Conservation (phyloP, 2,113 vertebrate species). For the Pimephales promelas region DNA sequence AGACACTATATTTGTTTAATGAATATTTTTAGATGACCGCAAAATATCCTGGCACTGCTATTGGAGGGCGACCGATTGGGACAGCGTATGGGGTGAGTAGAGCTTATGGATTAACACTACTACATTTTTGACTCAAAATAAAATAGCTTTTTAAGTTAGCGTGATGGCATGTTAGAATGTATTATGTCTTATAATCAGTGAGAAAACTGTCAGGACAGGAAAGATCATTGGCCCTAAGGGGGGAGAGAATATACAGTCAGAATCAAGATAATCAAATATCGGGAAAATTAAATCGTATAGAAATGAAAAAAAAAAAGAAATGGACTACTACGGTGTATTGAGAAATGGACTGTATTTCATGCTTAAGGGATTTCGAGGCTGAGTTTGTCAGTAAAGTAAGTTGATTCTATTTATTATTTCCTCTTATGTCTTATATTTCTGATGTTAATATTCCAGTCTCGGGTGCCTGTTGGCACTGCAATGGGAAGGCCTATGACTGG, state of each 20-base stretch:
- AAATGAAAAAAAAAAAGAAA: no score
- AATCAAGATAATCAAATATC: not conserved
- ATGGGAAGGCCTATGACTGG: conserved; percentile 90
- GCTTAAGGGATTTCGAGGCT: not conserved
- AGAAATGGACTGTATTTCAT: not conserved
- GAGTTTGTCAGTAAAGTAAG: not conserved
- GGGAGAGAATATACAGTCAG: conserved; percentile 8
- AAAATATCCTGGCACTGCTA: conserved; percentile 85
- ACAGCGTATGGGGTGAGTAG: conserved; percentile 86
- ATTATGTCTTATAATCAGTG: conserved; percentile 27
- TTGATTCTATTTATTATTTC: conserved; percentile 27
- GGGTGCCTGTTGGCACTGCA: conserved; percentile 81
- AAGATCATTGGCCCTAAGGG: conserved; percentile 21
- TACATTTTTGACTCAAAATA: not conserved
- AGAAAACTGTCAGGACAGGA: conserved; percentile 35
- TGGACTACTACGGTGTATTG: no score
- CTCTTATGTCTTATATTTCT: conserved; percentile 13
- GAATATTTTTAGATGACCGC: conserved; percentile 82
- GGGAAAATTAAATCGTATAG: not conserved
- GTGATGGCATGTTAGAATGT: conserved; percentile 31
- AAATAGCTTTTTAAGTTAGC: no score
- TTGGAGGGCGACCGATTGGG: conserved; percentile 81
- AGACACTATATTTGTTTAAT: not conserved
- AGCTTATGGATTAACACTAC: conserved; percentile 12
- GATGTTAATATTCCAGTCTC: conserved; percentile 74